A percentile compares a stretch with the other conserved stretches of the same genome.
Evolutionary conservation across 2,888 invertebrate genomes (phyloP).

Genomic region (Hirtodrosophila histrioides): DNA sequence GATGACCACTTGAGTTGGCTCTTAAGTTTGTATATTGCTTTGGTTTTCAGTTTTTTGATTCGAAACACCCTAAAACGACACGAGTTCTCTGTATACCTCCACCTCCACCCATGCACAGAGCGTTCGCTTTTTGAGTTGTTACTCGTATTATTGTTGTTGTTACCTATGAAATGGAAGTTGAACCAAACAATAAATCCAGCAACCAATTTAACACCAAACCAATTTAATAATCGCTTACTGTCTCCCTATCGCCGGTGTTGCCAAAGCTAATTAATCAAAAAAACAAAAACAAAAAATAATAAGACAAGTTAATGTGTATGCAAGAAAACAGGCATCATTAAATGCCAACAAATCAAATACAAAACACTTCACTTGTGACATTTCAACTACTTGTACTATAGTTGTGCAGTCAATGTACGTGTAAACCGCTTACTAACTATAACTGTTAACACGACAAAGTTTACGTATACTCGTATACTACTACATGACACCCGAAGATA

Average conservation of each 20-base stretch:
- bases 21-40: too few species aligned
- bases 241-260: constrained; percentile 55
- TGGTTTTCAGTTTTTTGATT: constrained; percentile 6
- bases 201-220: constrained; percentile 54
- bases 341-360: constrained; percentile 31
- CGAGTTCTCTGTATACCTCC: constrained; percentile 37
- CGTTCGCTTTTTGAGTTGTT: constrained; percentile 71
- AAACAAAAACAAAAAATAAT: constrained; percentile 2
- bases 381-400: constrained; percentile 67
- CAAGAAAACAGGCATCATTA: constrained; percentile 52
- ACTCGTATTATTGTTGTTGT: constrained; percentile 46
- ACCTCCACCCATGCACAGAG: constrained; percentile 62
- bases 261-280: constrained; percentile 42
- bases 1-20: constrained; percentile 40
- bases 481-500: constrained; percentile 26
- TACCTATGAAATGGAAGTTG: constrained; percentile 54
- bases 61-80: constrained; percentile 38
- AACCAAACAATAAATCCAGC: constrained; percentile 42
- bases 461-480: constrained; percentile 29
- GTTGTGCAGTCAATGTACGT: constrained; percentile 76
- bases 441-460: constrained; percentile 55
- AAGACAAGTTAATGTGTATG: constrained; percentile 61
- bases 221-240: constrained; percentile 64
- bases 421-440: constrained; percentile 67
- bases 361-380: constrained; percentile 61